Conservation (phyloP, 2,888 invertebrate species). For the Elegia similella region DNA sequence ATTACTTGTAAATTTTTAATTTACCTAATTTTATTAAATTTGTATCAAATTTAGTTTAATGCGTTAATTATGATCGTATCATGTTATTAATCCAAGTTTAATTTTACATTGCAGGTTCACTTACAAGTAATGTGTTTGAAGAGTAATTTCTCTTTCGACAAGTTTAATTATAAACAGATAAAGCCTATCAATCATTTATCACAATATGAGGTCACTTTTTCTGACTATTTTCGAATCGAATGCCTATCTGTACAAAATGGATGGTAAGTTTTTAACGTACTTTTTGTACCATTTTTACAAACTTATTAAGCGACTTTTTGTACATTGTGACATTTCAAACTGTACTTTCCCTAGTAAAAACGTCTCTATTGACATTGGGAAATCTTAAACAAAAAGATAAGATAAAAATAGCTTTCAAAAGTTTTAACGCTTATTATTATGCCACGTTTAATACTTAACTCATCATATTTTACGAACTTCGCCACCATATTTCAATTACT, state of each 20-base stretch:
- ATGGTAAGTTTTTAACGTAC: not conserved
- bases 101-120: not conserved
- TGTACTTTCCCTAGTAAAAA: not conserved
- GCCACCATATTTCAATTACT: not conserved
- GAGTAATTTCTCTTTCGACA: not conserved
- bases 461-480: not conserved
- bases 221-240: slow-evolving; percentile 1
- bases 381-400: not conserved
- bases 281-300: slow-evolving; percentile 18
- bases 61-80: too few relatives aligned
- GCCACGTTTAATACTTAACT: not conserved
- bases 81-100: not conserved
- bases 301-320: slow-evolving; percentile 16
- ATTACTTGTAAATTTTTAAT: too few relatives aligned
- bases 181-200: slow-evolving; percentile 8
- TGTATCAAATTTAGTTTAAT: too few relatives aligned
- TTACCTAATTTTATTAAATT: too few relatives aligned
- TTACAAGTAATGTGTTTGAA: not conserved
- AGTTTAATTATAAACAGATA: slow-evolving; percentile 4
- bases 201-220: slow-evolving; percentile 15
- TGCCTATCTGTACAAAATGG: slow-evolving; percentile 8
- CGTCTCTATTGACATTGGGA: not conserved
- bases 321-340: not conserved
- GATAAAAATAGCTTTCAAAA: not conserved
- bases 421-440: not conserved